These are phyloP conservation scores for Drosophila longiperda DNA, from an alignment of 2,888 invertebrate species.

Conservation along the genomic window DNA sequence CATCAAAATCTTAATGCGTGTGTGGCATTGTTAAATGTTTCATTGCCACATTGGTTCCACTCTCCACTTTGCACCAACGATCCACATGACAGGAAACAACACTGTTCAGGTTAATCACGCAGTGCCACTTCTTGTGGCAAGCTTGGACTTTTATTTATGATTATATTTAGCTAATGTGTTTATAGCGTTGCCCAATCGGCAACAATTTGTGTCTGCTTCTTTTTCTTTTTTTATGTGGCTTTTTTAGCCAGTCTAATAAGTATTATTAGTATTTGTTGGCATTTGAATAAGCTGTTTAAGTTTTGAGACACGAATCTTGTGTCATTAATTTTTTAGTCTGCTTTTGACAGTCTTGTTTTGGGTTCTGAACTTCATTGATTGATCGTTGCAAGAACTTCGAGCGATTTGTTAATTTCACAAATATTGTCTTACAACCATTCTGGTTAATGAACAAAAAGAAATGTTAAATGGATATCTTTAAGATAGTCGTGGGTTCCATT, in stretches of 20 bases:
- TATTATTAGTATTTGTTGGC: constrained; percentile 16
- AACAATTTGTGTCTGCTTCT: constrained; percentile 11
- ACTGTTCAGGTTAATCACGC: constrained; percentile 11
- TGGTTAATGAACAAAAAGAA: constrained; percentile 8
- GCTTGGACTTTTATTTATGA: background rate
- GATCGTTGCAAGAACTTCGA: constrained; percentile 29
- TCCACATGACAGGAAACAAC: background rate
- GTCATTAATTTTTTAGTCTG: constrained; percentile 40
- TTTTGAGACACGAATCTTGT: constrained; percentile 7
- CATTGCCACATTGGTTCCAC: constrained; percentile 6
- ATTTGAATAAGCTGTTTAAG: constrained; percentile 22
- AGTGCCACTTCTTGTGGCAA: background rate
- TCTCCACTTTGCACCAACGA: background rate
- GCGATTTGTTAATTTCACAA: constrained; percentile 48
- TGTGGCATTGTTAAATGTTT: constrained; percentile 44
- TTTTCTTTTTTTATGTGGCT: background rate
- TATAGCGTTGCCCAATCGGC: constrained; percentile 16
- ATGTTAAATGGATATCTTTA: background rate
- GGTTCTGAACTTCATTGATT: constrained; percentile 40
- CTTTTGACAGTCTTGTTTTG: constrained; percentile 45
- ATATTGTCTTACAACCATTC: constrained; percentile 7
- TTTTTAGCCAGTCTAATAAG: constrained; percentile 12
- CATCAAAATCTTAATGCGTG: constrained; percentile 48
- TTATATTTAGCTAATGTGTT: constrained; percentile 31
- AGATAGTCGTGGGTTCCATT: background rate